Base-by-base conservation (phyloP, 1,140 invertebrate genomes). In the Papilio dardanus region DNA sequence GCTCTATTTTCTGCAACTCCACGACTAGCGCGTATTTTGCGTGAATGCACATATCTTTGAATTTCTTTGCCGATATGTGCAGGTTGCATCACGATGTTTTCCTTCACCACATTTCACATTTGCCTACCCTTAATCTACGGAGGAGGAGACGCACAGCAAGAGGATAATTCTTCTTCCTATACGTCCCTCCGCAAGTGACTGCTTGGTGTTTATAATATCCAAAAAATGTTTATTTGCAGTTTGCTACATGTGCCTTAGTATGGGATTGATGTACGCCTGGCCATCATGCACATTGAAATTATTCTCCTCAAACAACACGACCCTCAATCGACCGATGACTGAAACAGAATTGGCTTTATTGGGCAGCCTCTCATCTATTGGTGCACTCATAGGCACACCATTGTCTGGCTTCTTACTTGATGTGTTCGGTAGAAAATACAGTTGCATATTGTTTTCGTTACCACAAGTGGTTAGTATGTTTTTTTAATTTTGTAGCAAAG, bases 261-360 rank as follows among this genome's bases (percentile, higher is more conserved):
- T 88, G 67, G 86, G 87, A 0, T 50, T 90, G 0, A 80, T 88
- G 58, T 89, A 81, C 42, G 79, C 87, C 0, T 91, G 89, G 89
- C 88, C 90, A 14, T 89, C 89, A 0, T 90, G 83, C 0, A 89
- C 86, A 0, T 50, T 85, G 0, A 75, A 67, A 1, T 76, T 89
- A 24, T 92, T 92, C 74, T 77, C 74, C n/a, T 90, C 89, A 0
- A 19, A 66, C 0, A 85, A 86, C 71, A 91, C 89, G 0, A 86
- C 88, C 0, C 78, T 92, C 0, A 35, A 86, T 40, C 77, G 89
- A 54, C 82, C 86, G 0, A 90, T 91, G 88, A 83, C 82, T 0
- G 83, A 82, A 4, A 80, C 77, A 0, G 90, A 92, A 62, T 28
- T 86, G 33, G 82, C 88, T 4, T 21, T 92, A 0, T 66, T 90